These are phyloP conservation scores for Pollenia griseotomentosa DNA, from an alignment of 2,888 invertebrate species.

Conservation along the genomic window DNA sequence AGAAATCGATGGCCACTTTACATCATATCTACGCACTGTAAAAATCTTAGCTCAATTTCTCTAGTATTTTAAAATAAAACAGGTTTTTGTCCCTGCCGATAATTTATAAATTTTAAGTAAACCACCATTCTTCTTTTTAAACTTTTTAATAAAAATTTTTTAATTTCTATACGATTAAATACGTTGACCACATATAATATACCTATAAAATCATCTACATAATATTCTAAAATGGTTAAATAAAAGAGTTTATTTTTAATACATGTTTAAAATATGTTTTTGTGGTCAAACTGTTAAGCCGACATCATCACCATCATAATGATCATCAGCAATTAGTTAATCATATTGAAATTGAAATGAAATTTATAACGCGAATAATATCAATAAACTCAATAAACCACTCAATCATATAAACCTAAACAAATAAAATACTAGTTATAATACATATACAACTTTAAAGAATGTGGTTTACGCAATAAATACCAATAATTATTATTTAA, in stretches of 20 bases:
- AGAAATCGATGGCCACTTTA: too few relatives aligned
- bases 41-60: too few relatives aligned
- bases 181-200: conserved; percentile 4
- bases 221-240: background rate
- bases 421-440: conserved; percentile 3
- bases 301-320: conserved; percentile 13
- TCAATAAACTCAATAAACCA: conserved; percentile 29
- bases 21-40: too few relatives aligned
- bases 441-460: conserved; percentile 5
- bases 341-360: conserved; percentile 48
- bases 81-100: too few relatives aligned
- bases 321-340: conserved; percentile 37
- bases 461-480: conserved; percentile 40
- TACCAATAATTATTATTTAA: conserved; percentile 48
- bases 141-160: background rate
- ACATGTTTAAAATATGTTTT: conserved; percentile 35
- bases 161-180: background rate
- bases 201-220: background rate
- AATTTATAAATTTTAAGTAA: too few relatives aligned
- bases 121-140: background rate
- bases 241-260: conserved; percentile 16
- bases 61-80: too few relatives aligned
- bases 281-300: conserved; percentile 54
- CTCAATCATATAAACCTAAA: conserved; percentile 18
- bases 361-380: conserved; percentile 31